Percentiles rank a stretch among this genome's conserved stretches.
Evolutionary conservation across 2,797 vertebrate genomes (phyloP).

Genomic region (Strix occidentalis): DNA sequence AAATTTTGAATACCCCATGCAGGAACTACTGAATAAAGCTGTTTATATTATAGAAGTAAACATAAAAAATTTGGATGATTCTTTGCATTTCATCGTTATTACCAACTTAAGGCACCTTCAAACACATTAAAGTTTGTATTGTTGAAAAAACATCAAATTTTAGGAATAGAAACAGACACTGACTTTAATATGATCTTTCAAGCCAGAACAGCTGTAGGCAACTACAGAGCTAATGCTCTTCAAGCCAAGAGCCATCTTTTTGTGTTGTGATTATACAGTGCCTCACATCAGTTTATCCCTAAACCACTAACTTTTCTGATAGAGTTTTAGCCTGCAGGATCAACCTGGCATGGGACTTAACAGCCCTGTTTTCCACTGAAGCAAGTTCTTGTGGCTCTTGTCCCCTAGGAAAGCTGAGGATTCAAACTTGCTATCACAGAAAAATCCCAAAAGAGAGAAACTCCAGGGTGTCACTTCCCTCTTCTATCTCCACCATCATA

Average conservation of each 20-base stretch:
- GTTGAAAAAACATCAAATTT: background rate
- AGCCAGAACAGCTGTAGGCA: slow-evolving; percentile 19
- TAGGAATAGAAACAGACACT: background rate
- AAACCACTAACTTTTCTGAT: background rate
- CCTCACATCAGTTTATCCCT: background rate
- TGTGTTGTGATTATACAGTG: background rate
- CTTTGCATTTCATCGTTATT: slow-evolving; percentile 13
- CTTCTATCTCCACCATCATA: background rate
- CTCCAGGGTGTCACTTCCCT: background rate
- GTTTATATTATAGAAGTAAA: slow-evolving; percentile 34
- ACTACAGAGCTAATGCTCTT: background rate
- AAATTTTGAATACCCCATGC: slow-evolving; percentile 5
- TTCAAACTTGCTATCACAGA: background rate
- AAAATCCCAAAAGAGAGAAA: background rate
- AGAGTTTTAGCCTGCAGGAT: background rate
- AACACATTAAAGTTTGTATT: background rate
- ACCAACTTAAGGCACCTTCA: background rate
- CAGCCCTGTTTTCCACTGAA: background rate
- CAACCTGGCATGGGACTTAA: background rate
- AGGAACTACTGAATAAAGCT: slow-evolving; percentile 45
- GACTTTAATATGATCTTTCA: background rate
- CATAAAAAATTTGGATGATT: slow-evolving; percentile 9
- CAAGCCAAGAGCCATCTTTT: background rate
- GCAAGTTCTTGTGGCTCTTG: background rate
- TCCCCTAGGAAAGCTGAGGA: background rate